These are phyloP conservation scores for Timema podura DNA, from an alignment of 2,888 invertebrate genomes.

Conservation along the genomic window DNA sequence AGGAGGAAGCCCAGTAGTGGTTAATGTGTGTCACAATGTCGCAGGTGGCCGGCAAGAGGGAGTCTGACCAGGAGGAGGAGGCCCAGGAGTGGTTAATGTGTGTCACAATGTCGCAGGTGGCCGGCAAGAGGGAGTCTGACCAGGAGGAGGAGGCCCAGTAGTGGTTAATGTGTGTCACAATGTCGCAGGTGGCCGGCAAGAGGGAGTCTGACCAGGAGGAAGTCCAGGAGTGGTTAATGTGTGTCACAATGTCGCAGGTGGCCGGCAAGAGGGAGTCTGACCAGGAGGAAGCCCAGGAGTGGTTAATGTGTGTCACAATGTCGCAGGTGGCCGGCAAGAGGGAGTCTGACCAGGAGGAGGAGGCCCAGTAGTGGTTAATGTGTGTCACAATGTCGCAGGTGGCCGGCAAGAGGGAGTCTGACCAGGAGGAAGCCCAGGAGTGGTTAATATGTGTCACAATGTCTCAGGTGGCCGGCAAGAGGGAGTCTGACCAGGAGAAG, in stretches of 20 bases:
- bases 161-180: no score
- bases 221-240: slow-evolving; percentile 83
- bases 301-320: no score
- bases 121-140: slow-evolving; percentile 74
- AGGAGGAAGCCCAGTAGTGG: no score
- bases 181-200: slow-evolving; percentile 74
- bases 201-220: slow-evolving; percentile 79
- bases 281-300: slow-evolving; percentile 79
- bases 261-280: slow-evolving; percentile 76
- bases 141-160: slow-evolving; percentile 76
- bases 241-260: no score
- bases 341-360: slow-evolving; percentile 71
- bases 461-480: slow-evolving; percentile 74
- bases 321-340: slow-evolving; percentile 78
- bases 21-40: no score
- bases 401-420: slow-evolving; percentile 74
- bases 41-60: slow-evolving; percentile 79
- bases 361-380: slow-evolving; percentile 84
- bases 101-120: slow-evolving; percentile 72
- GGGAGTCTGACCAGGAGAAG: slow-evolving; percentile 71
- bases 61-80: slow-evolving; percentile 72
- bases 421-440: slow-evolving; percentile 77
- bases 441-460: no score
- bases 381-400: no score
- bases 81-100: slow-evolving; percentile 85